A percentile compares a stretch with the other conserved stretches of the same genome.
Evolutionary conservation across 2,797 vertebrate genomes (phyloP).

Genomic region (Menidia menidia): DNA sequence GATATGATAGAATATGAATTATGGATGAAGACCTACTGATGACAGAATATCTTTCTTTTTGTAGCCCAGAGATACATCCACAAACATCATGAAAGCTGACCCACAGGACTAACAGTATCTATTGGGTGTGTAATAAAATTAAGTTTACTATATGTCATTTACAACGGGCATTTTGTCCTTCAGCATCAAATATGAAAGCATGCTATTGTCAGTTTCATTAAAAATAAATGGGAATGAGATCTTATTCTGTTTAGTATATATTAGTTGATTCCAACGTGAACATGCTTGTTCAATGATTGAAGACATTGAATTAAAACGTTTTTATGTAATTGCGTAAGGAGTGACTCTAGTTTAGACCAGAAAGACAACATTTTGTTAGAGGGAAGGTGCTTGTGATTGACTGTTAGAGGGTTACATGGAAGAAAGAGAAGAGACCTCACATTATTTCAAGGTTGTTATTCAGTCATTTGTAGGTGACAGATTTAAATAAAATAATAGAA

Average conservation of each 20-base stretch:
- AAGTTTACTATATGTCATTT: not conserved
- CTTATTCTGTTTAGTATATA: constrained; percentile 5
- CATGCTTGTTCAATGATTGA: constrained; percentile 20
- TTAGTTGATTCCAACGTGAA: constrained; percentile 10
- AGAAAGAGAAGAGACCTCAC: constrained; percentile 70
- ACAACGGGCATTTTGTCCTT: not conserved
- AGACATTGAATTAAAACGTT: constrained; percentile 7
- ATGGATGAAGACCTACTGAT: not conserved
- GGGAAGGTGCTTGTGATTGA: constrained; percentile 57
- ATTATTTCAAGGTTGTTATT: constrained; percentile 71
- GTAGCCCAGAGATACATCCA: not conserved
- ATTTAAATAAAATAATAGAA: constrained; percentile 59
- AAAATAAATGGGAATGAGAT: not conserved
- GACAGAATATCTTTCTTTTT: not conserved
- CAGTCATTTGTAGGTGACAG: constrained; percentile 46
- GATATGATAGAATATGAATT: not conserved
- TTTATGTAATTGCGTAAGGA: constrained; percentile 2
- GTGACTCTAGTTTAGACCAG: not conserved
- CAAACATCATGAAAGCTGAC: constrained; percentile 5
- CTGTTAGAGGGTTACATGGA: constrained; percentile 65
- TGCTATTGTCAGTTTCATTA: not conserved
- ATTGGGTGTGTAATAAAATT: not conserved
- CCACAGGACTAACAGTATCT: constrained; percentile 1
- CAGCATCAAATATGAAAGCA: constrained; percentile 1
- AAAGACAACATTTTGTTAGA: constrained; percentile 31